These are phyloP conservation scores for Amphibalanus amphitrite DNA, from an alignment of 1,140 invertebrate species.

Conservation along the genomic window DNA sequence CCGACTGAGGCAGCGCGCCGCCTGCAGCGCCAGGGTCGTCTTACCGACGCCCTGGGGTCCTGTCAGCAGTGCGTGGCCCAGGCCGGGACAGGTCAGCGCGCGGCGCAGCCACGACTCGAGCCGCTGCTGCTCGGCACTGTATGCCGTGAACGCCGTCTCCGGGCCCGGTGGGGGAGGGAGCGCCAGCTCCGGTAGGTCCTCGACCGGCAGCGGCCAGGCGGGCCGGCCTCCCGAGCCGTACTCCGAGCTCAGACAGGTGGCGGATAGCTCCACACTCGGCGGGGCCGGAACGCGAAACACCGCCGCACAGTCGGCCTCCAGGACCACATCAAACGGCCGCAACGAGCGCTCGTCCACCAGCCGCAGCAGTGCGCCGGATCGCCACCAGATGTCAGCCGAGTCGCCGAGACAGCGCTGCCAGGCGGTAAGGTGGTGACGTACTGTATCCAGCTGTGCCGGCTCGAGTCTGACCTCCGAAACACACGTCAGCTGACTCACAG, in stretches of 20 bases:
- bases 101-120: not conserved
- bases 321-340: not conserved
- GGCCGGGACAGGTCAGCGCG: not conserved
- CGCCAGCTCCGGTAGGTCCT: not conserved
- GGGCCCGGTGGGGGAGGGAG: not conserved
- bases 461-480: not conserved
- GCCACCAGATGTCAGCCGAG: not conserved
- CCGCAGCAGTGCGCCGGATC: not conserved
- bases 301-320: not conserved
- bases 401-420: not conserved
- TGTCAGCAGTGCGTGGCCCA: not conserved
- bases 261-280: not conserved
- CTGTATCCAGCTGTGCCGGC: not conserved
- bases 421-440: not conserved
- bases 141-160: not conserved
- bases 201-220: not conserved
- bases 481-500: not conserved
- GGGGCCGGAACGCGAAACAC: not conserved
- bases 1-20: not conserved
- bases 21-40: not conserved
- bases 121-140: not conserved
- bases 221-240: not conserved
- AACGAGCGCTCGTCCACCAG: not conserved
- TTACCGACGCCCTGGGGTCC: not conserved
- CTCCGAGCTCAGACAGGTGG: not conserved